Conservation (phyloP, 1,140 invertebrate genomes). For the Magallana gigas region DNA sequence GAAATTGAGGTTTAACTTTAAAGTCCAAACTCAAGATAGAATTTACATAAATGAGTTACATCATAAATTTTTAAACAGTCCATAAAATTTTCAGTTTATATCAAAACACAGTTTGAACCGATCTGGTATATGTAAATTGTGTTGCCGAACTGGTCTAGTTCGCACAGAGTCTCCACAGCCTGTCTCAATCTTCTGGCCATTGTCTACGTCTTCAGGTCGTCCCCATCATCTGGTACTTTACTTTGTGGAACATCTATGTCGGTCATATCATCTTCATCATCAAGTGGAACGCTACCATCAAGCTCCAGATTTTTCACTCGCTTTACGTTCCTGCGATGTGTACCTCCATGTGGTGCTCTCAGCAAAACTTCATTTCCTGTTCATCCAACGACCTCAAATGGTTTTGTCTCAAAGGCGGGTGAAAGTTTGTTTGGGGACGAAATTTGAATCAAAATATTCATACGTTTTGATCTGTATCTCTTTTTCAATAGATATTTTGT, state of each 20-base stretch:
- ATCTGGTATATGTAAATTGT: not conserved
- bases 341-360: not conserved
- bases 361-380: not conserved
- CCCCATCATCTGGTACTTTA: not conserved
- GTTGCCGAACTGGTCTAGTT: not conserved
- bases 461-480: too few relatives aligned
- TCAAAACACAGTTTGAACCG: constrained; percentile 12
- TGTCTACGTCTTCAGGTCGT: not conserved
- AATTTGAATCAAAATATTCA: too few relatives aligned
- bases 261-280: not conserved
- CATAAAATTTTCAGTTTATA: not conserved
- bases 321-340: not conserved
- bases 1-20: not conserved
- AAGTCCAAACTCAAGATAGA: not conserved
- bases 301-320: not conserved
- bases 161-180: not conserved
- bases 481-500: too few relatives aligned
- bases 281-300: not conserved
- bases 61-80: not conserved
- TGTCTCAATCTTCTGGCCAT: not conserved
- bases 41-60: not conserved
- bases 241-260: not conserved
- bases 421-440: not conserved
- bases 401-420: not conserved
- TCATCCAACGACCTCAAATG: not conserved